Percentiles rank a stretch among this genome's conserved stretches.
phyloP scores from a whole-genome alignment of 1,140 invertebrate species.

The Idris sp. region DNA sequence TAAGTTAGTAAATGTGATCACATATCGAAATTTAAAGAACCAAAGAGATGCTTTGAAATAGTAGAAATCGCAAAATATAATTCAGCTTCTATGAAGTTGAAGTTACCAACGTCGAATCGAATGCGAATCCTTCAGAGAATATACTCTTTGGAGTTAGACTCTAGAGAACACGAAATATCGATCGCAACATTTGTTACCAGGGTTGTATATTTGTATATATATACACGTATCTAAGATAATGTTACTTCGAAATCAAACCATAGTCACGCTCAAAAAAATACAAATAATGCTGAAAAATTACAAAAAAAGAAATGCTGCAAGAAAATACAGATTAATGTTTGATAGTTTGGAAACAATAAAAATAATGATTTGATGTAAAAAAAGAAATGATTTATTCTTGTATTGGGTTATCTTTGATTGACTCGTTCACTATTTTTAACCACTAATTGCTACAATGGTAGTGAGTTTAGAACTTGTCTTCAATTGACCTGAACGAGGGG shows the following conservation, averaged over 20 bases:
- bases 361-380: no score
- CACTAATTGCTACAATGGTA: background rate
- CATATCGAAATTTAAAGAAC: no score
- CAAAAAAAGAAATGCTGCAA: constrained; percentile 1
- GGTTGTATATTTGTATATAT: constrained; percentile 28
- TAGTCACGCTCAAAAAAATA: constrained; percentile 8
- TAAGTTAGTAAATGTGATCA: no score
- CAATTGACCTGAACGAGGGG: constrained; percentile 11
- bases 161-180: constrained; percentile 57
- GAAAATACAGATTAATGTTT: constrained; percentile 2
- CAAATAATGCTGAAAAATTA: constrained; percentile 4
- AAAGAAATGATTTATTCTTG: no score
- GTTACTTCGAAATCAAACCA: constrained; percentile 39
- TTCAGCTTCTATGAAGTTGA: constrained; percentile 29
- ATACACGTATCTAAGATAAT: constrained; percentile 30
- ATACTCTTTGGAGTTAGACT: constrained; percentile 23
- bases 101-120: constrained; percentile 26
- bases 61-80: constrained; percentile 22
- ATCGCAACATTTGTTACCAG: constrained; percentile 61
- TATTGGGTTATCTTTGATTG: no score
- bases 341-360: background rate
- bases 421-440: background rate
- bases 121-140: constrained; percentile 50
- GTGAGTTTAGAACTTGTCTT: background rate
- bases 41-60: constrained; percentile 17